phyloP scores from a whole-genome alignment of 2,797 vertebrate genomes.

The Muscicapa striata region DNA sequence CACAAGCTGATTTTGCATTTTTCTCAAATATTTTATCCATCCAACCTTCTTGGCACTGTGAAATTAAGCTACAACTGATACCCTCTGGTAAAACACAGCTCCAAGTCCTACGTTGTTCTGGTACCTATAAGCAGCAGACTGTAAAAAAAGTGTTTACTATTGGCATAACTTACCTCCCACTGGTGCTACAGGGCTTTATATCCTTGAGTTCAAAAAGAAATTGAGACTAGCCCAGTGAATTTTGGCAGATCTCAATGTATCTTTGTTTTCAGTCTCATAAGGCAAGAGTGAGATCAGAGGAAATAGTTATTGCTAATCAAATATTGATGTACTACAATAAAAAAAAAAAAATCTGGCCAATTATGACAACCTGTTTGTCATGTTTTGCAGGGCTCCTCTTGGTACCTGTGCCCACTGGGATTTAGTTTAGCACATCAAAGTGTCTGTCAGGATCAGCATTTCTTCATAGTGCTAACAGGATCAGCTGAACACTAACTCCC shows the following conservation, averaged over 20 bases:
- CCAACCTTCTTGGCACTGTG: neutral
- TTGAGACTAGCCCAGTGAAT: neutral
- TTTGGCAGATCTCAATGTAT: neutral
- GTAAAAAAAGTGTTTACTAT: neutral
- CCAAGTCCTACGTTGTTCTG: neutral
- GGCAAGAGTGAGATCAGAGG: neutral
- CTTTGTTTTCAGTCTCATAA: neutral
- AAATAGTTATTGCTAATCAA: constrained; percentile 4
- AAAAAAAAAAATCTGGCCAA: neutral
- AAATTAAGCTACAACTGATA: neutral
- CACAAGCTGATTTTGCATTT: neutral
- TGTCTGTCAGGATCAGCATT: neutral
- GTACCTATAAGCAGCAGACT: neutral
- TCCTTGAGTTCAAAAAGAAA: neutral
- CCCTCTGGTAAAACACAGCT: neutral
- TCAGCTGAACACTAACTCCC: neutral
- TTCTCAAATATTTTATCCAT: neutral
- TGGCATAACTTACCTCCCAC: neutral
- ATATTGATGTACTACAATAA: neutral
- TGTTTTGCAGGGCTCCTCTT: neutral
- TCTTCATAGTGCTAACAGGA: neutral
- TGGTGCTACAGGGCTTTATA: neutral
- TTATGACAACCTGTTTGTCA: neutral
- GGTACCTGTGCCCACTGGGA: neutral
- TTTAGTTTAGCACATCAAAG: constrained; percentile 14